Percentiles rank a stretch among this genome's conserved stretches.
phyloP scores from a whole-genome alignment of 2,113 vertebrate genomes.

The Phasianus colchicus region DNA sequence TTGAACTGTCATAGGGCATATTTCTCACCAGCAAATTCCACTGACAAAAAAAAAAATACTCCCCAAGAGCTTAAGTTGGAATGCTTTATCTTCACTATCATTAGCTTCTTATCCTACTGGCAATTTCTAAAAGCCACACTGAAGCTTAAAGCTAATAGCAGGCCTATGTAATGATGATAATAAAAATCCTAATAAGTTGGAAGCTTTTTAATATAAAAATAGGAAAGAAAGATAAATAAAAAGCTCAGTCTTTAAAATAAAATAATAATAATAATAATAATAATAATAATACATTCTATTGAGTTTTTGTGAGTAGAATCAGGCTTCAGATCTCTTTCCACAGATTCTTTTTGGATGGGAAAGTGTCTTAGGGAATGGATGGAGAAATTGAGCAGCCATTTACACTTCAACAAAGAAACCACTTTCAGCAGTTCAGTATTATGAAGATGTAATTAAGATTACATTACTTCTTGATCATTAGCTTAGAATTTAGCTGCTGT shows the following conservation, averaged over 20 bases:
- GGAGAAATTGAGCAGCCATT: neutral
- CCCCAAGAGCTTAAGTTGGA: conserved; percentile 2
- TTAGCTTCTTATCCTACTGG: neutral
- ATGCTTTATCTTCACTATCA: neutral
- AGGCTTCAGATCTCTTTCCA: neutral
- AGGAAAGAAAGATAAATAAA: neutral
- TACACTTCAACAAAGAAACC: neutral
- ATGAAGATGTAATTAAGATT: conserved; percentile 21
- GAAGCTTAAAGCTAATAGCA: conserved; percentile 18
- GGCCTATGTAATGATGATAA: neutral
- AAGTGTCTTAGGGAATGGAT: neutral
- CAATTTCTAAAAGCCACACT: neutral
- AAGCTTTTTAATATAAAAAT: neutral
- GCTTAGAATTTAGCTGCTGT: neutral
- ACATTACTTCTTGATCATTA: neutral
- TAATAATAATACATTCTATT: neutral
- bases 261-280: no score
- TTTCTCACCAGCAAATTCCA: conserved; percentile 27
- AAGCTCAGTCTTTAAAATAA: neutral
- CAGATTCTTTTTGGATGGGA: neutral
- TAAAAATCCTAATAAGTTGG: neutral
- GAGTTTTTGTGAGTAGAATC: neutral
- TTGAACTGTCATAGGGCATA: neutral
- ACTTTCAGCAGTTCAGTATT: neutral
- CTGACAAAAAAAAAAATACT: conserved; percentile 42